Percentiles rank a stretch among this genome's conserved stretches.
These are phyloP conservation scores for Holacanthus passer DNA, from an alignment of 2,113 vertebrate species.

Conservation along the genomic window DNA sequence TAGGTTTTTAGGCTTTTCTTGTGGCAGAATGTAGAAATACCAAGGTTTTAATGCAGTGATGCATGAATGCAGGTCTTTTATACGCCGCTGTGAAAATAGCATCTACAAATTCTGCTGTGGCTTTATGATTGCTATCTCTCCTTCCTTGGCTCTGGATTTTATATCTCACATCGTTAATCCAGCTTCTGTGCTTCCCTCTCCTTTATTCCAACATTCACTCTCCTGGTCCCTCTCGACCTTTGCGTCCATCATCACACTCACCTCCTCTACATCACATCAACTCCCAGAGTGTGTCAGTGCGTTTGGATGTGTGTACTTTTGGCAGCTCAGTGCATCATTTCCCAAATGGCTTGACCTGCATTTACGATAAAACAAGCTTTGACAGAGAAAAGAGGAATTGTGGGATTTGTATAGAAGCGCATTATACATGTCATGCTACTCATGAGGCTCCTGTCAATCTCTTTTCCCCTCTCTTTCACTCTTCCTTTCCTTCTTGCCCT, in stretches of 20 bases:
- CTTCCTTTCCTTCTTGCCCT: neutral
- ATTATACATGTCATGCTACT: conserved; percentile 28
- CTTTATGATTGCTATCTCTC: conserved; percentile 13
- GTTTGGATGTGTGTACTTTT: conserved; percentile 9
- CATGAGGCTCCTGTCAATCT: conserved; percentile 1
- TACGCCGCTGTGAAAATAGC: conserved; percentile 38
- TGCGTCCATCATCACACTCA: conserved; percentile 18
- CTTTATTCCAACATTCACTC: conserved; percentile 1
- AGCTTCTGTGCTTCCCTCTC: neutral
- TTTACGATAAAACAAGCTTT: conserved; percentile 23
- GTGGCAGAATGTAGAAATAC: neutral
- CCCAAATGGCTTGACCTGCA: conserved; percentile 30
- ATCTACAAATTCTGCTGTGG: conserved; percentile 28
- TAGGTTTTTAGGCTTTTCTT: neutral
- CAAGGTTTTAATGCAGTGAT: conserved; percentile 21
- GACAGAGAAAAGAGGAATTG: neutral
- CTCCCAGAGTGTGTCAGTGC: neutral
- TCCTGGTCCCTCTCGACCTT: conserved; percentile 10
- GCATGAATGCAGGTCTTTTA: conserved; percentile 43
- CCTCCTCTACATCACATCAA: conserved; percentile 14
- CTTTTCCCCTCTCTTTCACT: neutral
- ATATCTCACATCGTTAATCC: conserved; percentile 15
- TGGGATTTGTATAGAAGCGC: conserved; percentile 12
- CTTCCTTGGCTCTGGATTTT: conserved; percentile 16
- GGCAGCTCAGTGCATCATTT: conserved; percentile 16